A percentile compares a stretch with the other conserved stretches of the same genome.
phyloP scores from a whole-genome alignment of 2,797 vertebrate species.

The Sylvia borin region DNA sequence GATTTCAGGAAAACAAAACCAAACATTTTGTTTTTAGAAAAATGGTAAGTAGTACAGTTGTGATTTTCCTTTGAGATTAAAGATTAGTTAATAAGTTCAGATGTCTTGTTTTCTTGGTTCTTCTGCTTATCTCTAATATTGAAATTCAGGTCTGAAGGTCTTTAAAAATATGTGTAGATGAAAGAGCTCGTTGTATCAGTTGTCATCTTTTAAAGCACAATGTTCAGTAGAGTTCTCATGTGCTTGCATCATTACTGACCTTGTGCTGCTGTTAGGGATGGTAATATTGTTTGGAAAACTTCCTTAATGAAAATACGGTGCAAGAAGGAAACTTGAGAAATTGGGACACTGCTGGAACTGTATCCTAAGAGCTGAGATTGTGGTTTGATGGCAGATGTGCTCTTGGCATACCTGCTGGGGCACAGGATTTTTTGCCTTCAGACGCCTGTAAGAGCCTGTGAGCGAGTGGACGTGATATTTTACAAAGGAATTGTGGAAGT shows the following conservation, averaged over 20 bases:
- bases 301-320: not conserved
- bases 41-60: not conserved
- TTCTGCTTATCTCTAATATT: not conserved
- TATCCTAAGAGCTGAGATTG: fast-evolving
- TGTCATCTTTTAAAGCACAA: not conserved
- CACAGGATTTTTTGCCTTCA: not conserved
- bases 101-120: not conserved
- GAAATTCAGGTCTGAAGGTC: not conserved
- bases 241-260: not conserved
- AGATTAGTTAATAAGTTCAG: not conserved
- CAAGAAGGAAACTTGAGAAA: not conserved
- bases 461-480: fast-evolving
- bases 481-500: not conserved
- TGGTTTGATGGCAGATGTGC: not conserved
- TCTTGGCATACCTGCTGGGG: not conserved
- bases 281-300: not conserved
- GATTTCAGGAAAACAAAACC: not conserved
- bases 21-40: not conserved
- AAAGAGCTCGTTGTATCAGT: slow-evolving; percentile 8
- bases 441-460: not conserved
- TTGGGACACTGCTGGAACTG: not conserved
- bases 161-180: slow-evolving; percentile 26
- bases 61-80: not conserved
- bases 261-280: not conserved
- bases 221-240: not conserved